phyloP scores from a whole-genome alignment of 2,888 invertebrate species.

The Orthonychiurus folsomi region DNA sequence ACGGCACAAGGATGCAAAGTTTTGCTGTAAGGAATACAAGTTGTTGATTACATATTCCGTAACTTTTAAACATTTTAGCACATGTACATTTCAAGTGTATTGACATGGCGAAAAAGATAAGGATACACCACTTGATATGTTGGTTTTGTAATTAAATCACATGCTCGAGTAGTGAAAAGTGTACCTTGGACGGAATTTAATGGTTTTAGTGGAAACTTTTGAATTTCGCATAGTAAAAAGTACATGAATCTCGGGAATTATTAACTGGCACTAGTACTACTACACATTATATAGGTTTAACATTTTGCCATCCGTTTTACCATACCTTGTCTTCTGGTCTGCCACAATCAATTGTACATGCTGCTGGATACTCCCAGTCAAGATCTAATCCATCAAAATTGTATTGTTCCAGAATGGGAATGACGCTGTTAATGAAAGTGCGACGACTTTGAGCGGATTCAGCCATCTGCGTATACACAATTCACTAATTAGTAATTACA shows the following conservation, averaged over 20 bases:
- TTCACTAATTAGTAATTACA: neutral
- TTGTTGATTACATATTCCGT: conserved; percentile 3
- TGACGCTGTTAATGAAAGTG: conserved; percentile 41
- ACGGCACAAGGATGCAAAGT: conserved; percentile 50
- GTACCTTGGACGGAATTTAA: no score
- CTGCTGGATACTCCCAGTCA: conserved; percentile 18
- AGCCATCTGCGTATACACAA: conserved; percentile 31
- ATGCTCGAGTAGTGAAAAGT: no score
- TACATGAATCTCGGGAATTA: neutral
- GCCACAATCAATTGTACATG: conserved; percentile 38
- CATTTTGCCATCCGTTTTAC: no score
- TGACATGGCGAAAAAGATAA: no score
- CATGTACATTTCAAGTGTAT: no score
- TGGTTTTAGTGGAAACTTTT: no score
- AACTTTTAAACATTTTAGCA: no score
- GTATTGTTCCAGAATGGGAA: conserved; percentile 39
- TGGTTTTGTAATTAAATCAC: no score
- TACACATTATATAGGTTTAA: no score
- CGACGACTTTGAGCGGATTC: conserved; percentile 26
- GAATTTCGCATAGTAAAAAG: neutral
- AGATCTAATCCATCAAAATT: conserved; percentile 34
- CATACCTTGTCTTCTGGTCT: conserved; percentile 40
- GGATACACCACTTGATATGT: no score
- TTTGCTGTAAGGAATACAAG: conserved; percentile 38
- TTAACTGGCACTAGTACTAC: no score